Conservation (phyloP, 2,888 invertebrate species). For the Deladenus siricidicola region DNA sequence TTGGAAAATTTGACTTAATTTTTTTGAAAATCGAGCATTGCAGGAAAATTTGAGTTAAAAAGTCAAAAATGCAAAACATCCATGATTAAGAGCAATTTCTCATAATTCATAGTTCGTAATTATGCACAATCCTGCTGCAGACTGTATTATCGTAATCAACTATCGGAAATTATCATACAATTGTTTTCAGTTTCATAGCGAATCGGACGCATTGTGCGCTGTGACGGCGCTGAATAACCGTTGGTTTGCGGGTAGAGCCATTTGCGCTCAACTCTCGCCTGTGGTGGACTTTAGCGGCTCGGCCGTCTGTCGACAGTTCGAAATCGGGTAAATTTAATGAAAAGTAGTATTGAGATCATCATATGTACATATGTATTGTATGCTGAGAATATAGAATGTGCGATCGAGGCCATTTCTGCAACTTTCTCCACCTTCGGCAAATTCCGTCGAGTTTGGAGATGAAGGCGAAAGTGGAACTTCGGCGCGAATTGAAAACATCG, state of each 20-base stretch:
- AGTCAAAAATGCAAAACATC: no score
- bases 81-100: no score
- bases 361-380: no score
- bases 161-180: no score
- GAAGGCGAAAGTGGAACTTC: neutral
- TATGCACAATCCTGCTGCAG: no score
- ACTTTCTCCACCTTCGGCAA: conserved; percentile 83
- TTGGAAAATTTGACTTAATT: no score
- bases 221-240: neutral
- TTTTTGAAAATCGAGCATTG: no score
- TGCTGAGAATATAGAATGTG: conserved; percentile 63
- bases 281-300: neutral
- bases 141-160: no score
- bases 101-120: no score
- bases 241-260: neutral
- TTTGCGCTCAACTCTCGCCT: neutral
- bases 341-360: no score
- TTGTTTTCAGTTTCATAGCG: neutral
- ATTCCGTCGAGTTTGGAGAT: neutral
- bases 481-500: no score
- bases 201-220: neutral
- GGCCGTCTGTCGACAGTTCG: neutral
- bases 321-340: neutral
- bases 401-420: conserved; percentile 95
- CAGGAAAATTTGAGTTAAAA: no score